Evolutionary conservation across 2,888 invertebrate species (phyloP).

Genomic region (Campaea margaritaria): DNA sequence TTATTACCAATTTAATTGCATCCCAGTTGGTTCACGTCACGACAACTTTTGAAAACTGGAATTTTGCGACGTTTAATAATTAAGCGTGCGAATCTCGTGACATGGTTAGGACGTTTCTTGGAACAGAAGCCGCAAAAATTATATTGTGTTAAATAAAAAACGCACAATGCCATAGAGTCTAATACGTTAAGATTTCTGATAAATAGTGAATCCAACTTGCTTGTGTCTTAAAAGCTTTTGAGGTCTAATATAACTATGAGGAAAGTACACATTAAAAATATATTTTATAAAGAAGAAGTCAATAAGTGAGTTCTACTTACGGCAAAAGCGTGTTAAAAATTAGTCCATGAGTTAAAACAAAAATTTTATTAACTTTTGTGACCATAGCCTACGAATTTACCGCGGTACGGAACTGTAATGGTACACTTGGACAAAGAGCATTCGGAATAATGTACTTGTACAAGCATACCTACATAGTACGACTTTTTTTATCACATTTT

Average conservation of each 20-base stretch:
- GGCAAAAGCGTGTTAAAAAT: not conserved
- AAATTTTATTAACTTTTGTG: slow-evolving; percentile 23
- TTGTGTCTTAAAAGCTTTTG: not conserved
- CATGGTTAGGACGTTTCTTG: slow-evolving; percentile 21
- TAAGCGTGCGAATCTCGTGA: not conserved
- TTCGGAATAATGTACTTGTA: slow-evolving; percentile 6
- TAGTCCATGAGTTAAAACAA: not conserved
- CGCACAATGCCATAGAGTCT: slow-evolving; percentile 21
- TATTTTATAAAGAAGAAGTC: too few relatives aligned
- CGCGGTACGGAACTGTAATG: slow-evolving; percentile 8
- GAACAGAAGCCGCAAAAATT: slow-evolving; percentile 37
- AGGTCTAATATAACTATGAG: too few relatives aligned
- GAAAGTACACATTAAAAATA: too few relatives aligned
- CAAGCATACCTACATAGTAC: slow-evolving; percentile 3
- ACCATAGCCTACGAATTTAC: slow-evolving; percentile 28
- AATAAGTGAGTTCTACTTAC: too few relatives aligned
- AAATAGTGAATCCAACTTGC: slow-evolving; percentile 1
- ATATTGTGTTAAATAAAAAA: slow-evolving; percentile 24
- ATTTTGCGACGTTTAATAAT: too few relatives aligned
- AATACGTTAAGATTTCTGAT: too few relatives aligned
- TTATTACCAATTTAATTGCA: not conserved
- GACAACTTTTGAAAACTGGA: slow-evolving; percentile 2
- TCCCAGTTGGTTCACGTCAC: not conserved
- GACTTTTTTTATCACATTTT: slow-evolving; percentile 54
- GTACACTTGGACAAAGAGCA: slow-evolving; percentile 13